Conservation (phyloP, 2,797 vertebrate species). For the Spondyliosoma cantharus region DNA sequence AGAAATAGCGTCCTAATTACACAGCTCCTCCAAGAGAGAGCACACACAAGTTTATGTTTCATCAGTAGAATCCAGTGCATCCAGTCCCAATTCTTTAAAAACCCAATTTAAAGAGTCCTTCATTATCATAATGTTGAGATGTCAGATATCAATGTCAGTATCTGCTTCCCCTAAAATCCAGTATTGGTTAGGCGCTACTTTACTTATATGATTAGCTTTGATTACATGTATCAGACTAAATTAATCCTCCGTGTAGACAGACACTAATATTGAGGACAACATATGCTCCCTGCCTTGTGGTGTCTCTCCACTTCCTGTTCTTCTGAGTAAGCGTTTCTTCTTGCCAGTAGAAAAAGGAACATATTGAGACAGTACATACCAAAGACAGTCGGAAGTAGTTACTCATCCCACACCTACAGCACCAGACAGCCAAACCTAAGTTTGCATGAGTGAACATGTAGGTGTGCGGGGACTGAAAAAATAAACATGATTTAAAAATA, state of each 20-base stretch:
- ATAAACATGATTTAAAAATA: slow-evolving; percentile 45
- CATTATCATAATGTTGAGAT: neutral
- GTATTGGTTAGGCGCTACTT: no score
- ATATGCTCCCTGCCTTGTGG: slow-evolving; percentile 2
- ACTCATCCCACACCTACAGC: slow-evolving; percentile 40
- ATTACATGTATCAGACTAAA: neutral
- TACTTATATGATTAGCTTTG: neutral
- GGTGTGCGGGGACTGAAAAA: slow-evolving; percentile 47
- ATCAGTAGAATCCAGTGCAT: neutral
- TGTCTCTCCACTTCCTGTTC: slow-evolving; percentile 17
- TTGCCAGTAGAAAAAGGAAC: slow-evolving; percentile 4
- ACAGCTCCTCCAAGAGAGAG: slow-evolving; percentile 28
- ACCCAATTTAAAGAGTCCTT: neutral
- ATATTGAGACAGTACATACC: slow-evolving; percentile 21
- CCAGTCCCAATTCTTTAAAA: neutral
- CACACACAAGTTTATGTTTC: neutral
- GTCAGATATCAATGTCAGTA: neutral
- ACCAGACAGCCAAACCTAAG: slow-evolving; percentile 43
- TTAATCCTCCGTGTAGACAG: neutral
- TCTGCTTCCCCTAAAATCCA: neutral
- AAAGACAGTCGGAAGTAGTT: slow-evolving; percentile 27
- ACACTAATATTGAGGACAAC: neutral
- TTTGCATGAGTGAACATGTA: slow-evolving; percentile 45
- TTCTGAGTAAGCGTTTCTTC: slow-evolving; percentile 33
- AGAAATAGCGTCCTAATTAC: neutral